These are phyloP conservation scores for Cerceris ruficornis DNA, from an alignment of 2,888 invertebrate genomes.

Conservation along the genomic window DNA sequence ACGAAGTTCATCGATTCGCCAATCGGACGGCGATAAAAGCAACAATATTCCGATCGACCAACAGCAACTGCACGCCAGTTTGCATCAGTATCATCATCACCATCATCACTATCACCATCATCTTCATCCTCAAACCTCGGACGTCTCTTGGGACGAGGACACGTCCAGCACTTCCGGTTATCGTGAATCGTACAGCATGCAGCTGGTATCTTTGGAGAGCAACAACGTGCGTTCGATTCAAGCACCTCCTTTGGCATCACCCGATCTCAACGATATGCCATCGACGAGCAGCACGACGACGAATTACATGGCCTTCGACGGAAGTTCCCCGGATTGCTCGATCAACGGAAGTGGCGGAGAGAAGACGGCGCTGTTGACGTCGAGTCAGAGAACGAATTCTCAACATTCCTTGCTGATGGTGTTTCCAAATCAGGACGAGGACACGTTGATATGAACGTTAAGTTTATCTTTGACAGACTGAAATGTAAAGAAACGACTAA, in stretches of 20 bases:
- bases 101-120: constrained; percentile 68
- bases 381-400: constrained; percentile 85
- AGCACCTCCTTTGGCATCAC: constrained; percentile 86
- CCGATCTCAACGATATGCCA: constrained; percentile 84
- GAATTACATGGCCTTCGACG: constrained; percentile 83
- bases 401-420: constrained; percentile 90
- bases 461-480: constrained; percentile 29
- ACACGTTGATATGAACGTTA: constrained; percentile 88
- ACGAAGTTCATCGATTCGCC: constrained; percentile 67
- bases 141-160: constrained; percentile 92
- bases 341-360: constrained; percentile 85
- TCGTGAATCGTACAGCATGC: constrained; percentile 87
- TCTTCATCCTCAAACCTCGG: constrained; percentile 81
- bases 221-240: constrained; percentile 73
- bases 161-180: constrained; percentile 93
- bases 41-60: constrained; percentile 55
- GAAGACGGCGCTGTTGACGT: constrained; percentile 85
- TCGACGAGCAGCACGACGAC: constrained; percentile 80
- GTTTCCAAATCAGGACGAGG: constrained; percentile 92
- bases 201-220: constrained; percentile 85
- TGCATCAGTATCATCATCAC: constrained; percentile 64
- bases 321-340: constrained; percentile 85
- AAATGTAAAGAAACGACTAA: constrained; percentile 6
- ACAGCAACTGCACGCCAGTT: constrained; percentile 53
- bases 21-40: constrained; percentile 60